These are phyloP conservation scores for Solea solea DNA, from an alignment of 2,113 vertebrate genomes.

Conservation along the genomic window DNA sequence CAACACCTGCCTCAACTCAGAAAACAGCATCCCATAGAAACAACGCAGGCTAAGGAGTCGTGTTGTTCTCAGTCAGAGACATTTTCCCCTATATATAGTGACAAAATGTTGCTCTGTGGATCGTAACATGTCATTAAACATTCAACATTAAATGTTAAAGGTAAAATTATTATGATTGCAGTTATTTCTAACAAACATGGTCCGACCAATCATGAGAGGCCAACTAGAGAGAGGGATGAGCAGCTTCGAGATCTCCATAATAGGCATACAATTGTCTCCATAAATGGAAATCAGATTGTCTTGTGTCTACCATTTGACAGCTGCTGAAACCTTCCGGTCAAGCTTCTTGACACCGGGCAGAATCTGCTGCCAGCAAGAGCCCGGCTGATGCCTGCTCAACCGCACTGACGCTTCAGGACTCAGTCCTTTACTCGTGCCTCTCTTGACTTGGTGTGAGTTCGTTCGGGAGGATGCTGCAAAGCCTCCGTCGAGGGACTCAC, in stretches of 20 bases:
- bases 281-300: neutral
- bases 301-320: no score
- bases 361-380: constrained; percentile 9
- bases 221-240: constrained; percentile 8
- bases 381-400: constrained; percentile 19
- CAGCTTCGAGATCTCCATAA: neutral
- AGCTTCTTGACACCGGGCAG: constrained; percentile 9
- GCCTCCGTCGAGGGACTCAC: constrained; percentile 7
- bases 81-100: neutral
- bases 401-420: neutral
- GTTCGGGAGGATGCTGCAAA: neutral
- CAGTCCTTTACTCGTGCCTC: neutral
- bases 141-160: constrained; percentile 16
- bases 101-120: neutral
- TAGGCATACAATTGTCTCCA: no score
- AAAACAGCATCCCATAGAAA: neutral
- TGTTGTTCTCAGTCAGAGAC: neutral
- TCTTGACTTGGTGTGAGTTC: constrained; percentile 23
- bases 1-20: neutral
- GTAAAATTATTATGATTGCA: constrained; percentile 31
- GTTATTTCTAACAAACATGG: no score
- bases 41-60: neutral
- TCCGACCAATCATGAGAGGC: neutral
- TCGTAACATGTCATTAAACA: constrained; percentile 20
- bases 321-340: neutral